Evolutionary conservation across 35 echinoderm and acorn worm genomes (phyloP).

Genomic region (Diadema setosum): DNA sequence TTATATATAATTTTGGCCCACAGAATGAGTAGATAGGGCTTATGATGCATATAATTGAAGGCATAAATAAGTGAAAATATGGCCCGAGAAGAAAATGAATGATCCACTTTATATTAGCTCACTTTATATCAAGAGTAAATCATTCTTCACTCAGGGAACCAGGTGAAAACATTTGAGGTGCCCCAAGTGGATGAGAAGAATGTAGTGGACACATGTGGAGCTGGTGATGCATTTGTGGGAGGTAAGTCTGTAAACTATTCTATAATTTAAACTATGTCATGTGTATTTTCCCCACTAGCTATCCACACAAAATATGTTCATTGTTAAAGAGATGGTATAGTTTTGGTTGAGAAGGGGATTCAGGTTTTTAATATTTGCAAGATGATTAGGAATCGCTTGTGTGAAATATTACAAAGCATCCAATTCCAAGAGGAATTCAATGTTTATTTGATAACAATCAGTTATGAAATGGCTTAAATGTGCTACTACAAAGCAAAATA

Average conservation of each 20-base stretch:
- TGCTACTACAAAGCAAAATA: not conserved
- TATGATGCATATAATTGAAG: too few species aligned
- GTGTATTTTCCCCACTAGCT: too few species aligned
- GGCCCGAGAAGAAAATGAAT: not conserved
- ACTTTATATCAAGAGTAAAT: not conserved
- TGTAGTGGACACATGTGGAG: conserved; percentile 35
- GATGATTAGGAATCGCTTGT: not conserved
- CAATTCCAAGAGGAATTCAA: too few species aligned
- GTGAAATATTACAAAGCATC: too few species aligned
- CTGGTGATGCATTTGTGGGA: conserved; percentile 41
- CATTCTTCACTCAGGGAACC: not conserved
- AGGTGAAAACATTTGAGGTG: not conserved
- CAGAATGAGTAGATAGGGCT: too few species aligned
- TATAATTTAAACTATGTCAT: too few species aligned
- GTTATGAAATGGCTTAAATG: not conserved
- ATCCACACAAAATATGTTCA: not conserved
- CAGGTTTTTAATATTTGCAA: not conserved
- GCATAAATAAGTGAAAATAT: too few species aligned
- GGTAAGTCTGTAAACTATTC: not conserved
- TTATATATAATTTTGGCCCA: too few species aligned
- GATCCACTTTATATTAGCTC: not conserved
- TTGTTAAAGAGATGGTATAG: too few species aligned
- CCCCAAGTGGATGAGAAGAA: not conserved
- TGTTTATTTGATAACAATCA: too few species aligned
- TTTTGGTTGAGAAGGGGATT: too few species aligned